phyloP scores from a whole-genome alignment of 2,113 vertebrate species.

The Fulmarus glacialis region DNA sequence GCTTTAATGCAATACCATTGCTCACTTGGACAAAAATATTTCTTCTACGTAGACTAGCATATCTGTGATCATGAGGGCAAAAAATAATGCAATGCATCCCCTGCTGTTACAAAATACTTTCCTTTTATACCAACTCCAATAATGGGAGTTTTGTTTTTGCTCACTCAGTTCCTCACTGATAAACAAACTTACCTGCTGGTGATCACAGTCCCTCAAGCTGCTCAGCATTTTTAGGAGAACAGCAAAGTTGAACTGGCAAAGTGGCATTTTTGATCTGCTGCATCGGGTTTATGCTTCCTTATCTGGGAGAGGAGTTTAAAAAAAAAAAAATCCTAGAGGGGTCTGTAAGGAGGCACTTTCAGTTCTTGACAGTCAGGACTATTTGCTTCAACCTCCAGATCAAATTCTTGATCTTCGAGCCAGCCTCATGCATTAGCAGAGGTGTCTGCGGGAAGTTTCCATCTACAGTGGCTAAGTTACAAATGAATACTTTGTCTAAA shows the following conservation, averaged over 20 bases:
- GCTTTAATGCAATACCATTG: neutral
- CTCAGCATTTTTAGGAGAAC: neutral
- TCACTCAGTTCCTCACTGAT: neutral
- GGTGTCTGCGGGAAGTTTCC: neutral
- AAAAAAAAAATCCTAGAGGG: neutral
- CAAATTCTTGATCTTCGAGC: neutral
- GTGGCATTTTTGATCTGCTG: neutral
- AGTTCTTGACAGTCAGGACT: neutral
- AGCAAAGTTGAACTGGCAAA: neutral
- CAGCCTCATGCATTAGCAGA: neutral
- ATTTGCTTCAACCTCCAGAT: neutral
- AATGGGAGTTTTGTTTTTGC: neutral
- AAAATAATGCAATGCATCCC: neutral
- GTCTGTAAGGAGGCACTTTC: neutral
- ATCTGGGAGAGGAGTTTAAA: neutral
- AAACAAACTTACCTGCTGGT: neutral
- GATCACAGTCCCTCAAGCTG: neutral
- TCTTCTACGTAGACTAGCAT: neutral
- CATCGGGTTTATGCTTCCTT: neutral
- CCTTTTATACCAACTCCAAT: neutral
- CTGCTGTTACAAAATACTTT: neutral
- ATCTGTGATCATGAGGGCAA: neutral
- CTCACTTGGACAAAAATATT: neutral
- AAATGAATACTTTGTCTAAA: neutral
- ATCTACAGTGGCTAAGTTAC: neutral